Evolutionary conservation across 2,113 vertebrate species (phyloP).

Genomic region (Bothrops jararaca): DNA sequence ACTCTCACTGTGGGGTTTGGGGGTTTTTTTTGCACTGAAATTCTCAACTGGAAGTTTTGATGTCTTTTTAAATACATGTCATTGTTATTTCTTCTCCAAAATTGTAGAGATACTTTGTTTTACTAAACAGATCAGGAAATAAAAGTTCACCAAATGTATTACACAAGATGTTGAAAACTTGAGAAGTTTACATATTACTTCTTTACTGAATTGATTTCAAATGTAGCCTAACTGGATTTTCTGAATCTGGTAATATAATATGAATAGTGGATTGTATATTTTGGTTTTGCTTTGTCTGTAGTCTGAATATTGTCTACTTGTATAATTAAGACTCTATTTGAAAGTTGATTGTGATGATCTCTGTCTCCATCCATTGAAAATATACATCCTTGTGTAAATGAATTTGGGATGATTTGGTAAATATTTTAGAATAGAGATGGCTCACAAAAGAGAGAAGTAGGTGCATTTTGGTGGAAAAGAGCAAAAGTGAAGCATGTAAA

Average conservation of each 20-base stretch:
- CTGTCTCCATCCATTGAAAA: neutral
- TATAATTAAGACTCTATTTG: neutral
- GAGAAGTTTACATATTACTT: slow-evolving; percentile 9
- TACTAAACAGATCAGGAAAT: neutral
- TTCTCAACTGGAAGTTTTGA: neutral
- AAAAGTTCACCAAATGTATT: neutral
- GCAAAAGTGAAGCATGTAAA: neutral
- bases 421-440: neutral
- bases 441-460: neutral
- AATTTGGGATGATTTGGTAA: neutral
- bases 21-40: neutral
- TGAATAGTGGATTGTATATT: neutral
- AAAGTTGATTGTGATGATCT: neutral
- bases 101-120: neutral
- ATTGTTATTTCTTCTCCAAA: neutral
- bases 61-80: neutral
- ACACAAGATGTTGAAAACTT: neutral
- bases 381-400: neutral
- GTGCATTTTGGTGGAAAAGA: neutral
- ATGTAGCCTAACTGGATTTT: neutral
- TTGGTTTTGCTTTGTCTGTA: neutral
- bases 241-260: neutral
- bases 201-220: neutral
- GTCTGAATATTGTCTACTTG: neutral
- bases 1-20: too few species aligned